Base-by-base conservation (phyloP, 2,113 vertebrate species). In the Psettodes erumei region DNA sequence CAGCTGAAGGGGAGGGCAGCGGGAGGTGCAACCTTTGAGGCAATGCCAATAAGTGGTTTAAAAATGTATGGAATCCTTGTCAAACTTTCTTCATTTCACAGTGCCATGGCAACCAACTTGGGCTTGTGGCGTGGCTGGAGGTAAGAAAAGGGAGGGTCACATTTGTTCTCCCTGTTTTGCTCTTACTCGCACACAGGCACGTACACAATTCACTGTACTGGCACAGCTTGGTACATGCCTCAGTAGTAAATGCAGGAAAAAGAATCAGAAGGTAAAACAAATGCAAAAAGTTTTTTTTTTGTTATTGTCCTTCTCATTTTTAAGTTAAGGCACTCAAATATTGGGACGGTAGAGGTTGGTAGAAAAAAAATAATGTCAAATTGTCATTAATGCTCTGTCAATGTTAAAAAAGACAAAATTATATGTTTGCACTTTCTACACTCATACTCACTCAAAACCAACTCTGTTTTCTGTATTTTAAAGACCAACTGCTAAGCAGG, bases 1-100 rank as follows among this genome's bases (percentile, higher is more conserved):
- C 89, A 86, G 93, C 93, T 92, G 89, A 87, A 88, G 90, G 93
- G 91, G 88, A 90, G 90, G 92, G 89, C 89, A 92, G 83, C 73
- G 37, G 66, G 87, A 87, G 82, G 82, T 86, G 85, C 90, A 86
- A 81, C 88, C 89, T 92, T 90, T 91, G 85, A 92, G 91, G 87
- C 90, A 63, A 81, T 91, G 92, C 93, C 93, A 93, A 91, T 93
- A 90, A 92, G 89, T 82, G 83, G 48, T 87, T 90, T 90, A 75
- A 84, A 91, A 92, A 91, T 88, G 83, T 86, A 89, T 78, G 77
- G 62, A 62, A 74, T 66, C 63, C 84, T 75, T 91, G 91, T 94
- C 92, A 92, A 85, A 88, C 82, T 85, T 89, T 86, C 80, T 88
- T 77, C 73, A 77, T 88, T 77, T 87, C 70, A 69, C 10, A 30